phyloP scores from a whole-genome alignment of 2,797 vertebrate species.

The Streptopelia turtur region DNA sequence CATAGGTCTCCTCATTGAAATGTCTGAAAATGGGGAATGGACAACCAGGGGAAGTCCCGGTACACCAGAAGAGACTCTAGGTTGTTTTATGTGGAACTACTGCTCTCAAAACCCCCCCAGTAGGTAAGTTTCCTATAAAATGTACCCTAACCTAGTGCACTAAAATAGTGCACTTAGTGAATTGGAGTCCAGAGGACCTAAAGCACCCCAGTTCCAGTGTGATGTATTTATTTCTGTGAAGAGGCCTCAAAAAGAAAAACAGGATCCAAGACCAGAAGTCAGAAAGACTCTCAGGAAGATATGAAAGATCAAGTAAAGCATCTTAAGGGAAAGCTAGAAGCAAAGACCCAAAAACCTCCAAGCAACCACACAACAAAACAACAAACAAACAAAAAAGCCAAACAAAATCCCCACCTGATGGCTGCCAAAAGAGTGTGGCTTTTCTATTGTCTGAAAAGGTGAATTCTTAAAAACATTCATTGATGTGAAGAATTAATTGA shows the following conservation, averaged over 20 bases:
- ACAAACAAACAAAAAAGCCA: not conserved
- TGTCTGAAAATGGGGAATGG: not conserved
- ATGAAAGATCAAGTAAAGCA: not conserved
- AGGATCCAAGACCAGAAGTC: not conserved
- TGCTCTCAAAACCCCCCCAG: not conserved
- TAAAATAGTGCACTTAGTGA: not conserved
- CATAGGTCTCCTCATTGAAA: not conserved
- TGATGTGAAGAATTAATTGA: constrained; percentile 82
- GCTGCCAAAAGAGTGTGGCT: constrained; percentile 66
- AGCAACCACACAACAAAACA: too few relatives aligned
- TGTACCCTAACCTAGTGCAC: not conserved
- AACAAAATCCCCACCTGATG: fast-evolving
- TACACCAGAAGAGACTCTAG: not conserved
- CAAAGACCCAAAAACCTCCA: not conserved
- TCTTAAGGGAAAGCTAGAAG: not conserved
- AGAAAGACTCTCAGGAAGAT: not conserved
- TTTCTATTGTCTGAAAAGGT: constrained; percentile 68
- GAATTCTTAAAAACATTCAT: not conserved
- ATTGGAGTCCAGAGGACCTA: not conserved
- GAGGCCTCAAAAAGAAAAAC: not conserved
- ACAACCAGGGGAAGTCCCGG: not conserved
- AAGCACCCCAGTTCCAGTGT: not conserved
- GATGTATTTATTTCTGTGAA: not conserved
- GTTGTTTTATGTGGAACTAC: not conserved
- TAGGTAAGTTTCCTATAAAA: not conserved